These are phyloP conservation scores for Apamea anceps DNA, from an alignment of 2,888 invertebrate genomes.

Conservation along the genomic window DNA sequence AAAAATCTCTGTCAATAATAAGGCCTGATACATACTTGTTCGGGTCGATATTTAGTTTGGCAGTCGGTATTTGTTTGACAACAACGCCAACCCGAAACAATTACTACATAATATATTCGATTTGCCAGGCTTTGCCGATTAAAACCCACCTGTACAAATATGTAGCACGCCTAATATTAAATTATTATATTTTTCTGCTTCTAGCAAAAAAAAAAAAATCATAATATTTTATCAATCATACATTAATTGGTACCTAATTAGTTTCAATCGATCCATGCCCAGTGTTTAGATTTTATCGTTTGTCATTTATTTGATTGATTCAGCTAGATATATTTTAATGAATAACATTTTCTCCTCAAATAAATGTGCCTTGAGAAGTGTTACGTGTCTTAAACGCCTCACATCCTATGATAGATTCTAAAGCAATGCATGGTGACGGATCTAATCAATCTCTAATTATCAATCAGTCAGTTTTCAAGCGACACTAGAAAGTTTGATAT, in stretches of 20 bases:
- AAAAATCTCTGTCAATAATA: neutral
- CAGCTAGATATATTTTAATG: conserved; percentile 17
- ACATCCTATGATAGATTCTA: conserved; percentile 12
- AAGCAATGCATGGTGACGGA: neutral
- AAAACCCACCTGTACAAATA: neutral
- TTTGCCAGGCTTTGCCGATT: neutral
- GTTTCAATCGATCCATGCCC: conserved; percentile 11
- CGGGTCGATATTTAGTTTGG: neutral
- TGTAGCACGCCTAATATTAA: too few relatives aligned
- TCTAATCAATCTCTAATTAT: neutral
- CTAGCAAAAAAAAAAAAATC: neutral
- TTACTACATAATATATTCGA: neutral
- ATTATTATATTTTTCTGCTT: too few relatives aligned
- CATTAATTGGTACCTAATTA: conserved; percentile 12
- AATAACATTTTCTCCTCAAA: conserved; percentile 21
- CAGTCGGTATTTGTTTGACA: neutral
- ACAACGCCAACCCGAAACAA: neutral
- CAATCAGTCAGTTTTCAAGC: neutral
- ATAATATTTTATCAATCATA: neutral
- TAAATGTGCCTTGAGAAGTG: conserved; percentile 15
- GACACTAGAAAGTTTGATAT: conserved; percentile 22
- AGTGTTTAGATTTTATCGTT: conserved; percentile 29
- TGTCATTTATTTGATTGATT: conserved; percentile 18
- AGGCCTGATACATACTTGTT: neutral
- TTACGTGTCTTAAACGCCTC: neutral